Percentiles rank a stretch among this genome's conserved stretches.
Conservation (phyloP, 2,888 invertebrate species). For the Aphelenchoides bicaudatus region DNA sequence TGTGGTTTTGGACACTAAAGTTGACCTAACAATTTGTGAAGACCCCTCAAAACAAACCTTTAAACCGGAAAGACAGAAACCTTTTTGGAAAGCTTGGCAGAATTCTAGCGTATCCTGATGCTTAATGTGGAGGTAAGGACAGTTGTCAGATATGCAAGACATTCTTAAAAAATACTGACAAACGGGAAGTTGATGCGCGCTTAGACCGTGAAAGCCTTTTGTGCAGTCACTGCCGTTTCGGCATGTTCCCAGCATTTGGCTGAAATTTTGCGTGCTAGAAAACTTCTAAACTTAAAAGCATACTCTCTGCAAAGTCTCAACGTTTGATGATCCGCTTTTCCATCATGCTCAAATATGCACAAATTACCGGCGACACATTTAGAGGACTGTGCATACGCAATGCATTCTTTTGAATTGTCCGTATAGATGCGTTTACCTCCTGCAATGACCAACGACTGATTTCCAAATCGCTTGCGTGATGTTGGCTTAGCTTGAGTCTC, state of each 20-base stretch:
- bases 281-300: slow-evolving; percentile 23
- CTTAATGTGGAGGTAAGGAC: slow-evolving; percentile 37
- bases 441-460: slow-evolving; percentile 28
- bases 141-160: slow-evolving; percentile 30
- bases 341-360: slow-evolving; percentile 41
- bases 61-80: slow-evolving; percentile 28
- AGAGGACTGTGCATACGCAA: slow-evolving; percentile 27
- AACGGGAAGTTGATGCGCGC: slow-evolving; percentile 37
- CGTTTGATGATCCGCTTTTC: slow-evolving; percentile 24
- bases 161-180: slow-evolving; percentile 38
- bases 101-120: slow-evolving; percentile 24
- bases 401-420: slow-evolving; percentile 37
- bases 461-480: slow-evolving; percentile 20
- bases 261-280: slow-evolving; percentile 15
- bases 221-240: slow-evolving; percentile 31
- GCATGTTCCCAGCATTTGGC: slow-evolving; percentile 33
- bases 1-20: no score
- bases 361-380: slow-evolving; percentile 36
- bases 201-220: slow-evolving; percentile 28
- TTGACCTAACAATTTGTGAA: no score
- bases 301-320: slow-evolving; percentile 37
- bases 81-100: slow-evolving; percentile 32
- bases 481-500: background rate
- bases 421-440: slow-evolving; percentile 33
- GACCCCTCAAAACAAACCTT: no score